Base-by-base conservation (phyloP, 2,888 invertebrate species). In the Bursaphelenchus okinawaensis region DNA sequence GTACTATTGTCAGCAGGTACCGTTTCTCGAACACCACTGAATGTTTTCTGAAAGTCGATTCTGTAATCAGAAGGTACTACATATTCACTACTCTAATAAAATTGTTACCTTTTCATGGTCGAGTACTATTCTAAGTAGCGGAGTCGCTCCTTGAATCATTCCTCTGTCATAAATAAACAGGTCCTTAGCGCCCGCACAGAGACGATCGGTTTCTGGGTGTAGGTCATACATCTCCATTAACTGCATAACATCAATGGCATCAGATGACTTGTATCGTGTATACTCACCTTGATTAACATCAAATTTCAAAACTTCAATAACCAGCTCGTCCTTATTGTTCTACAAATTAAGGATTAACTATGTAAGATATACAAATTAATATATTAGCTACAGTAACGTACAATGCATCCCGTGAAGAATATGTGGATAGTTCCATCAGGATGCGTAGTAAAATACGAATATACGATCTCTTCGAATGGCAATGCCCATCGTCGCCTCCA, bases 141-240 rank as follows among this genome's bases (percentile, higher is more conserved):
- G 60, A 29, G 50, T 59, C 19, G 27, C 2, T 55, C 60, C 60
- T 19, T 50, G 19, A 51, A 59, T 50, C 19, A 59, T 59, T 27
- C 60, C 60, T 22, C 60, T 31, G 50, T 59, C 60, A 27, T 59
- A 59, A 29, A 59, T 26, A 28, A 9, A 59, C 12, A 59, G 22
- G 22, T 59, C 52, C 16, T 23, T 57, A 6, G 3, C n/a, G 23
- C 57, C 57, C 24, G 57, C 12, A 55, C 57, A 57, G 3, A 59
- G 22, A 23, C 19, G 22, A 7, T 59, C 60, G n/a, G 60, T 59
- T 59, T 59, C 60, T 22, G 50, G 50, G 7, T 59, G 60, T 16
- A 59, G 26, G 24, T 59, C 19, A 50, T 59, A 59, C 1, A 12
- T 19, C 9, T 59, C 60, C 19, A 27, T 50, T 12, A 59, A 26